Percentiles rank a stretch among this genome's conserved stretches.
Evolutionary conservation across 2,113 vertebrate genomes (phyloP).

Genomic region (Cercopithecus mona): DNA sequence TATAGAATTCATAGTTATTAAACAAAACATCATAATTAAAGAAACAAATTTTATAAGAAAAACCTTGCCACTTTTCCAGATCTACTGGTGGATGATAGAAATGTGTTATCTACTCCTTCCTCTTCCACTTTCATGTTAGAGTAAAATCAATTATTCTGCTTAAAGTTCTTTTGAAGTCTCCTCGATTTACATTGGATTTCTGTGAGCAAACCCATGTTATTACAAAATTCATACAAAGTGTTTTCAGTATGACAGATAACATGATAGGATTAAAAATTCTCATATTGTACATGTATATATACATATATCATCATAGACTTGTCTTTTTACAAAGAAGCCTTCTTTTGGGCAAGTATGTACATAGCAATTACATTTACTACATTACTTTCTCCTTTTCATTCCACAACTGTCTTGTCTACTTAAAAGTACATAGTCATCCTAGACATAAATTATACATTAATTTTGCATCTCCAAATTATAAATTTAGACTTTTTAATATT

Average conservation of each 20-base stretch:
- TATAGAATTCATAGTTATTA: neutral
- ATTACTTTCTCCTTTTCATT: neutral
- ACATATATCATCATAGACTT: neutral
- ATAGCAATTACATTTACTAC: neutral
- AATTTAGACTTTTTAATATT: constrained; percentile 18
- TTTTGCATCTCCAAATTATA: neutral
- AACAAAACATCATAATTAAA: neutral
- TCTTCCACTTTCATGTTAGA: constrained; percentile 85
- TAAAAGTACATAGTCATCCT: neutral
- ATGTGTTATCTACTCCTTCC: constrained; percentile 87
- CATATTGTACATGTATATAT: neutral
- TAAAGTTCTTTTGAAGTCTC: constrained; percentile 92
- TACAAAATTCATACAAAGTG: constrained; percentile 3
- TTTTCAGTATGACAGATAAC: neutral
- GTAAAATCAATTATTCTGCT: constrained; percentile 83
- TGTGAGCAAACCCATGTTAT: constrained; percentile 90
- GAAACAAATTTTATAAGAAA: constrained; percentile 44
- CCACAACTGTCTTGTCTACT: neutral
- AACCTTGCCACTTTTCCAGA: constrained; percentile 81
- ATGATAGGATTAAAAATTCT: neutral
- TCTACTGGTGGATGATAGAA: constrained; percentile 91
- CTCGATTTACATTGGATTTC: constrained; percentile 98
- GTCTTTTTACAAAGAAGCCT: constrained; percentile 28
- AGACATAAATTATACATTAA: constrained; percentile 21
- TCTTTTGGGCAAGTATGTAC: neutral